Conservation (phyloP, 2,888 invertebrate species). For the Oithona nana region DNA sequence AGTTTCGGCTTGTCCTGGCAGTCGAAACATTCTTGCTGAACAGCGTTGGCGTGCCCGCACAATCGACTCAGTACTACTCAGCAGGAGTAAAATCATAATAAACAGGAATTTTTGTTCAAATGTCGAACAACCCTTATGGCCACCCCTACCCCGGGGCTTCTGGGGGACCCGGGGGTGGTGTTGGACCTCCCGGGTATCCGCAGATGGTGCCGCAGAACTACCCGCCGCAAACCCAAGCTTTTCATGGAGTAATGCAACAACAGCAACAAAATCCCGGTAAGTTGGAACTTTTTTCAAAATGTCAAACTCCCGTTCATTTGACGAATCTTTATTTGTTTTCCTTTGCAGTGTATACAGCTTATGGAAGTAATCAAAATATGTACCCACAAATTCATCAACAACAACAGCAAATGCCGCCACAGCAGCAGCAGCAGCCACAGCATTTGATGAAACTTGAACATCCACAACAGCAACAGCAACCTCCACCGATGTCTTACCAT, state of each 20-base stretch:
- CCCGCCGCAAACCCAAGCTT: too few relatives aligned
- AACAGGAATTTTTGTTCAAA: too few relatives aligned
- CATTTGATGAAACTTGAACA: not conserved
- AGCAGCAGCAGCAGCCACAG: not conserved
- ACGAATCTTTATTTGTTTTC: too few relatives aligned
- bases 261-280: too few relatives aligned
- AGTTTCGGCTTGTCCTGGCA: too few relatives aligned
- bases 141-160: too few relatives aligned
- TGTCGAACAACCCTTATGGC: not conserved
- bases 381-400: too few relatives aligned
- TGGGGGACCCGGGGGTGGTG: not conserved
- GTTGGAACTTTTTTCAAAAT: too few relatives aligned
- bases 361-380: too few relatives aligned
- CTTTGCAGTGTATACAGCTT: not conserved
- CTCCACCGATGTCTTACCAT: not conserved
- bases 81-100: not conserved
- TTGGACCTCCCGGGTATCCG: not conserved
- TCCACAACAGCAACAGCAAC: not conserved
- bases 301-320: too few relatives aligned
- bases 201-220: not conserved
- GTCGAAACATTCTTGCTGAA: not conserved
- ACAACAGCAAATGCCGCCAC: too few relatives aligned
- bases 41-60: not conserved
- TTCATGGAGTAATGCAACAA: too few relatives aligned
- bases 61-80: not conserved